Evolutionary conservation across 2,113 vertebrate species (phyloP), one percentile per base, ranked within the genome.

Genomic region (Myxocyprinus asiaticus): DNA sequence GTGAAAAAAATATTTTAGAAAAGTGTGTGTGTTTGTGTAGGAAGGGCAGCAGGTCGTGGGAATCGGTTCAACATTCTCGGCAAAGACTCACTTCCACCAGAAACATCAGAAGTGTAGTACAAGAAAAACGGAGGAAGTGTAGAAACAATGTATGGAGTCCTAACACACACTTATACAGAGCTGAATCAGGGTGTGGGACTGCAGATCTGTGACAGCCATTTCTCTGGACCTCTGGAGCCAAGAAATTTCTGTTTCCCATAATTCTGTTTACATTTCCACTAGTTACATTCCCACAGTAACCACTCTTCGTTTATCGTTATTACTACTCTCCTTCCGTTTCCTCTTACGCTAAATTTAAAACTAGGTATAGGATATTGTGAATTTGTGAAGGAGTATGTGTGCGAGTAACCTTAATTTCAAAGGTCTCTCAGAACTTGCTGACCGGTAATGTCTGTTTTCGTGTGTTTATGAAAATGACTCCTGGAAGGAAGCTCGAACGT

Each of bases 11-110:
- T 50, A 14, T 74, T 74, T 63, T 50, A 14, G 45, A 5, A 22
- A 74, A 74, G 53, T 42, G 55, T 50, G 53, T 47, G 64, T 56
- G 74, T 59, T 53, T 59, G 53, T 48, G 44, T 51, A 90, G 90
- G 90, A 91, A 92, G 92, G 87, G 86, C 90, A 91, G 79, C 73
- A 85, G 92, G 90, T 89, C 88, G 86, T 90, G 89, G 89, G 90
- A 92, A 92, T 86, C 74, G 12, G 77, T 82, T 51, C 72, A 81
- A 65, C 81, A 72, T 76, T 73, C 67, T 82, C 86, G 78, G 81
- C 17, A 66, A 77, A 80, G 84, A 87, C 82, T 81, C 86, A 84
- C 83, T 85, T 85, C 86, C 86, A 84, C 68, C 63, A 81, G 90
- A 87, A 88, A 84, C 85, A 76, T 76, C 83, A 82, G 75, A 78